These are phyloP conservation scores for Fistularia tabacaria DNA, from an alignment of 2,797 vertebrate genomes.

Conservation along the genomic window DNA sequence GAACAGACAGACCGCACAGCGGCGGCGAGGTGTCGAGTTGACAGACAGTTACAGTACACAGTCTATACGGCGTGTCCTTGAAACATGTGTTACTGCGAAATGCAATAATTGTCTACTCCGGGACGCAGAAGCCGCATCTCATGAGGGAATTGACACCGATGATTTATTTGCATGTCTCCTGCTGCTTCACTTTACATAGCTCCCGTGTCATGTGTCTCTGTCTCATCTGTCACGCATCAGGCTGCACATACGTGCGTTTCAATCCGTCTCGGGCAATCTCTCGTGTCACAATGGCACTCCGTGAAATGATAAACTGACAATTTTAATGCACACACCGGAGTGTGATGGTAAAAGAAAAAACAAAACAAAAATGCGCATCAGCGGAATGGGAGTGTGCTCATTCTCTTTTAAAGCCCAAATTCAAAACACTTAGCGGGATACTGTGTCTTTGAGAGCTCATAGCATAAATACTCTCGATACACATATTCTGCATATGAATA, in stretches of 20 bases:
- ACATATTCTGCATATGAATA: too few species aligned
- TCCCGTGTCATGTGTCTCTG: slow-evolving; percentile 21
- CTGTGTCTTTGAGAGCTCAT: too few species aligned
- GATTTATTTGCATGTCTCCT: slow-evolving; percentile 55
- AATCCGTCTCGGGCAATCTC: slow-evolving; percentile 36
- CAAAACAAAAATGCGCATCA: background rate
- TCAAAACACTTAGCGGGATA: too few species aligned
- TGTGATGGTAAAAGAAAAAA: slow-evolving; percentile 23
- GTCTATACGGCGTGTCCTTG: slow-evolving; percentile 45
- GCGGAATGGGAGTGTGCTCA: background rate
- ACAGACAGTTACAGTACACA: slow-evolving; percentile 30
- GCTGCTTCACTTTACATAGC: slow-evolving; percentile 24
- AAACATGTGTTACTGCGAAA: slow-evolving; percentile 41
- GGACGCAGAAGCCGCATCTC: slow-evolving; percentile 34
- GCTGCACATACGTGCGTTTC: slow-evolving; percentile 20
- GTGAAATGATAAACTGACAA: slow-evolving; percentile 48
- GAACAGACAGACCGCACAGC: slow-evolving; percentile 9
- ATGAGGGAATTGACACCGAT: slow-evolving; percentile 38
- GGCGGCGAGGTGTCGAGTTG: slow-evolving; percentile 20
- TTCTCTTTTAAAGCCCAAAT: too few species aligned
- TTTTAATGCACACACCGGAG: slow-evolving; percentile 29
- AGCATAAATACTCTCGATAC: too few species aligned
- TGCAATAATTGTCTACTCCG: slow-evolving; percentile 46
- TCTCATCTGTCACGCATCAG: slow-evolving; percentile 40
- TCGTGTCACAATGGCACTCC: slow-evolving; percentile 11